Evolutionary conservation across 1,140 invertebrate species (phyloP).

Genomic region (Melipona quadrifasciata): DNA sequence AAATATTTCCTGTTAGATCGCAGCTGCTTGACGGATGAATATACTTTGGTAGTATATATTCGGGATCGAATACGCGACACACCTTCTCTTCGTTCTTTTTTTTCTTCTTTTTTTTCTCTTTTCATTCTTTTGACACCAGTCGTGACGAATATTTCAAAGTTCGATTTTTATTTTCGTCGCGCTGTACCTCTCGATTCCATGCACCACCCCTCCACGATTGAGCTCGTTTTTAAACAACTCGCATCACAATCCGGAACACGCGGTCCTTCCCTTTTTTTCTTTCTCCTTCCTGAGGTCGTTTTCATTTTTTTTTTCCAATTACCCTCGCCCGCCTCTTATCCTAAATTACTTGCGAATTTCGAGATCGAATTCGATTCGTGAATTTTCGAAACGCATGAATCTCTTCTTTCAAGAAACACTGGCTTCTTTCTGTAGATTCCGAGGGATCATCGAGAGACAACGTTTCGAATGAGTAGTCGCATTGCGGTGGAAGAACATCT

Average conservation of each 20-base stretch:
- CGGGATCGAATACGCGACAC: not conserved
- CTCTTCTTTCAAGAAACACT: too few species aligned
- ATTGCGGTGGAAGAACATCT: too few species aligned
- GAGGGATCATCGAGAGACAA: too few species aligned
- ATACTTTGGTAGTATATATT: slow-evolving; percentile 1
- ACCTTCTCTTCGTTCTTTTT: not conserved
- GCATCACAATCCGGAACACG: slow-evolving; percentile 22
- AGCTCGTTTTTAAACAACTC: slow-evolving; percentile 29
- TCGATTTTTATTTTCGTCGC: slow-evolving; percentile 45
- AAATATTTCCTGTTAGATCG: slow-evolving; percentile 22
- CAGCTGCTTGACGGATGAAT: slow-evolving; percentile 21
- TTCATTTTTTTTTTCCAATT: not conserved
- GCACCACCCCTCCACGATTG: slow-evolving; percentile 5
- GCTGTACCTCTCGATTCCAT: slow-evolving; percentile 1
- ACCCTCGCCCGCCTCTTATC: not conserved
- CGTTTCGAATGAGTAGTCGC: too few species aligned
- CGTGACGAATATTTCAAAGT: slow-evolving; percentile 37
- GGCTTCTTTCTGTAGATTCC: too few species aligned
- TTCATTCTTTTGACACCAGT: slow-evolving; percentile 19
- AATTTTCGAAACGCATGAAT: not conserved
- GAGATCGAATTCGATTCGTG: not conserved
- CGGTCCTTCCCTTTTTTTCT: not conserved
- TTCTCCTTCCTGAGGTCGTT: not conserved
- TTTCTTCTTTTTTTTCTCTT: not conserved
- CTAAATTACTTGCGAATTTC: slow-evolving; percentile 6